Conservation (phyloP, 2,888 invertebrate genomes). For the Chaitophorus viminalis region DNA sequence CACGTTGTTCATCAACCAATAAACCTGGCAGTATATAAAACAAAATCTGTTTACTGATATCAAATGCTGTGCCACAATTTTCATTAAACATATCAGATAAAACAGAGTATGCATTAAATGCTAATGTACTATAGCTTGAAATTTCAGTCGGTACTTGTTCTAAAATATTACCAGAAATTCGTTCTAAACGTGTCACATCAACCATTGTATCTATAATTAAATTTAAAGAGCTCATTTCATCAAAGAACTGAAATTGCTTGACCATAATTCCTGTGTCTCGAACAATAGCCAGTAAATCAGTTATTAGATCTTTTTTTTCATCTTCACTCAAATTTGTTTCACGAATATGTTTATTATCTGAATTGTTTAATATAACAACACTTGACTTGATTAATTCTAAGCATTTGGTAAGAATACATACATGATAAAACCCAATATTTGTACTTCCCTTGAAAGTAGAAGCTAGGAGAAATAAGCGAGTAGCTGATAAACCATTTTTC, state of each 20-base stretch:
- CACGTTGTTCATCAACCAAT: constrained; percentile 49
- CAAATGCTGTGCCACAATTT: constrained; percentile 41
- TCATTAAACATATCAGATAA: constrained; percentile 49
- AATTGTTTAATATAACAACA: constrained; percentile 9
- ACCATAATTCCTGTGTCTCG: constrained; percentile 39
- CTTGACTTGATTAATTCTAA: constrained; percentile 32
- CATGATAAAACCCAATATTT: constrained; percentile 55
- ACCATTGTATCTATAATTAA: constrained; percentile 40
- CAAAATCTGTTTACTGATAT: constrained; percentile 35
- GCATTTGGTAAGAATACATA: constrained; percentile 21
- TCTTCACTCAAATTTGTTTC: not conserved
- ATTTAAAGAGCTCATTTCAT: constrained; percentile 40
- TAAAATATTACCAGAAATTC: constrained; percentile 33
- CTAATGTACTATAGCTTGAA: constrained; percentile 36
- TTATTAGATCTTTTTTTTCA: constrained; percentile 35
- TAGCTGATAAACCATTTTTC: constrained; percentile 44
- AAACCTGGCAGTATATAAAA: constrained; percentile 21
- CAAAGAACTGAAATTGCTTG: constrained; percentile 49
- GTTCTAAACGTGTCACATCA: constrained; percentile 43
- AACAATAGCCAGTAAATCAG: constrained; percentile 27
- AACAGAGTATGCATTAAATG: constrained; percentile 45
- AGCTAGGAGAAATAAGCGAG: constrained; percentile 54
- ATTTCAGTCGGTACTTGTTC: constrained; percentile 40
- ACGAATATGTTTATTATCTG: not conserved
- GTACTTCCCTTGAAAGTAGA: constrained; percentile 52